Base-by-base conservation (phyloP, 2,113 vertebrate species). In the Hylia prasina region DNA sequence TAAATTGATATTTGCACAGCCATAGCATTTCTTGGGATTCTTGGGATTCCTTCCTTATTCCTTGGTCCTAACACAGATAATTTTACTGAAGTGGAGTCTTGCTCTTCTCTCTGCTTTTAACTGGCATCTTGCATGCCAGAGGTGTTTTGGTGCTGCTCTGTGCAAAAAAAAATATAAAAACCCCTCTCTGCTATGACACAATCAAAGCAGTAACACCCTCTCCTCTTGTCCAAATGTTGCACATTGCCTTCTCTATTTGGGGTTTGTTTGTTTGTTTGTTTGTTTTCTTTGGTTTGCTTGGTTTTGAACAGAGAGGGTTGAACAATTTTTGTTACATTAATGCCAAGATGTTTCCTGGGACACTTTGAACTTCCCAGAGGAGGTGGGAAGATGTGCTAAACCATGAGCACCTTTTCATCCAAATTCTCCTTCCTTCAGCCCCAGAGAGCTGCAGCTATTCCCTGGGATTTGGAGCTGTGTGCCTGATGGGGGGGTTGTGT, bases 131-230 rank as follows among this genome's bases (percentile, higher is more conserved):
- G 44, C 33, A 8, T 75, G 3, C 1, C 42, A 79, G 1, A 61
- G 58, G 51, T 47, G 44, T 71, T 85, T 88, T 64, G 30, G 33
- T 82, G 47, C 60, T 89, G 13, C 28, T 87, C 22, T 44, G 13
- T 66, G 66, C 7, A 53, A 37, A 70, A 69, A 19, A 27, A 35
- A 21, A 2, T 2, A 1, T 0, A 15, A 10, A 15, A 27, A 22
- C 35, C 10, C 20, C 21, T 68, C 4, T 70, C 20, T 90, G 13
- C 33, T 61, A 0, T 80, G 53, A 12, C 53, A 28, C 76, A 39
- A 18, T 51, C 50, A 51, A 39, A 88, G 66, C 58, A 70, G 24
- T 50, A 61, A 33, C 17, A 80, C 30, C 51, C 25, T 69, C 23
- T 72, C 11, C 48, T 75, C 7, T 68, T 71, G 30, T 58, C 66